Percentiles rank a stretch among this genome's conserved stretches.
Evolutionary conservation across 2,888 invertebrate genomes (phyloP).

Genomic region (Eupithecia pulchellata): DNA sequence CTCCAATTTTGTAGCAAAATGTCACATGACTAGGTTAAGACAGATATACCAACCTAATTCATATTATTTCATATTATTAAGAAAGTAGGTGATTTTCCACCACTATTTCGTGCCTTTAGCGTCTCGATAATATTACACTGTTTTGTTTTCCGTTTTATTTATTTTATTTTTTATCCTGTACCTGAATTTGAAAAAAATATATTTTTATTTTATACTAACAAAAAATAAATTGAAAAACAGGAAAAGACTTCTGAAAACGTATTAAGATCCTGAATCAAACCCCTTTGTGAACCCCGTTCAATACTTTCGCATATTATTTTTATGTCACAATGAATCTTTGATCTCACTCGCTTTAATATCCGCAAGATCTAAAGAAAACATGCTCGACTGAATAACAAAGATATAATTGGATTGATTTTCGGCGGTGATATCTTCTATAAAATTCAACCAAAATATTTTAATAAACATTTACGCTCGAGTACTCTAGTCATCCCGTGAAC

Average conservation of each 20-base stretch:
- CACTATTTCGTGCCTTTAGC: no score
- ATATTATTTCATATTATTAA: not conserved
- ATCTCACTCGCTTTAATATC: not conserved
- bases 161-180: no score
- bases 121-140: no score
- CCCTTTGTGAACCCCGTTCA: not conserved
- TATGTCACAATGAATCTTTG: not conserved
- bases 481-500: no score
- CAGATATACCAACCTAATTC: no score
- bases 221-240: not conserved
- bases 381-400: not conserved
- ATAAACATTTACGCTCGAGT: no score
- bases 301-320: not conserved
- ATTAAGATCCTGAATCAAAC: not conserved
- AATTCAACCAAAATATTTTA: not conserved
- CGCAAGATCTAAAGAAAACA: not conserved
- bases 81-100: not conserved
- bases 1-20: not conserved
- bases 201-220: not conserved
- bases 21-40: not conserved
- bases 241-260: not conserved
- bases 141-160: no score
- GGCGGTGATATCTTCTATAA: not conserved
- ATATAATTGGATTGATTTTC: not conserved
- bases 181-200: no score